Conservation (phyloP, 2,113 vertebrate species). For the Colaptes auratus region DNA sequence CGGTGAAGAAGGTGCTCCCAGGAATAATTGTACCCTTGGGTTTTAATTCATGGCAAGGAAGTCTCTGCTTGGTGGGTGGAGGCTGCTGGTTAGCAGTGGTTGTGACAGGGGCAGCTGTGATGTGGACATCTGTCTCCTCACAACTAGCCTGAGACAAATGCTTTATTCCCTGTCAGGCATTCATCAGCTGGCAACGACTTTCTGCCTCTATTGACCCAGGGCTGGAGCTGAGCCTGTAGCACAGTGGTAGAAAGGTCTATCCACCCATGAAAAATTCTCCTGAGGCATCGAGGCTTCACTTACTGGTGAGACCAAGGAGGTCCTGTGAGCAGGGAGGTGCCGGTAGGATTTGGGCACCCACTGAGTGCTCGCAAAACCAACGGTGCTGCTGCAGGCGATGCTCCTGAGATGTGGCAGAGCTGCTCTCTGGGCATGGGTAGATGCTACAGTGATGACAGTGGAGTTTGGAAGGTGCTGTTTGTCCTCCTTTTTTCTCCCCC, state of each 20-base stretch:
- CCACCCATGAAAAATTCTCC: neutral
- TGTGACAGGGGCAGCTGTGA: neutral
- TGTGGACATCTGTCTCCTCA: neutral
- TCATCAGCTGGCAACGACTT: neutral
- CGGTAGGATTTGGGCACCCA: neutral
- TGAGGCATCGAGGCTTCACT: neutral
- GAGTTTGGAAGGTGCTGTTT: neutral
- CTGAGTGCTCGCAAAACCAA: fast-evolving
- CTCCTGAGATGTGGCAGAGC: neutral
- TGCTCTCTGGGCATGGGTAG: neutral
- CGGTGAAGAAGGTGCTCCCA: neutral
- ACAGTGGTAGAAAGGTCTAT: neutral
- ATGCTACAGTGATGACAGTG: neutral
- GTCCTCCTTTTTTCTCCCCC: neutral
- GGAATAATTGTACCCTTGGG: neutral
- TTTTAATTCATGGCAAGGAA: neutral
- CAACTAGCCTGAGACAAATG: neutral
- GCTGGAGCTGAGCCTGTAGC: neutral
- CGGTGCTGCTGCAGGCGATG: no score
- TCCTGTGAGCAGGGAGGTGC: neutral
- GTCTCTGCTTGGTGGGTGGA: neutral
- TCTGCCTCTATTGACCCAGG: conserved; percentile 10
- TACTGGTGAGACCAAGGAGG: neutral
- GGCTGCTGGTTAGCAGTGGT: neutral
- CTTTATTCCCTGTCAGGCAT: neutral